Conservation (phyloP, 1,140 invertebrate species). For the Drosophila prosaltans region DNA sequence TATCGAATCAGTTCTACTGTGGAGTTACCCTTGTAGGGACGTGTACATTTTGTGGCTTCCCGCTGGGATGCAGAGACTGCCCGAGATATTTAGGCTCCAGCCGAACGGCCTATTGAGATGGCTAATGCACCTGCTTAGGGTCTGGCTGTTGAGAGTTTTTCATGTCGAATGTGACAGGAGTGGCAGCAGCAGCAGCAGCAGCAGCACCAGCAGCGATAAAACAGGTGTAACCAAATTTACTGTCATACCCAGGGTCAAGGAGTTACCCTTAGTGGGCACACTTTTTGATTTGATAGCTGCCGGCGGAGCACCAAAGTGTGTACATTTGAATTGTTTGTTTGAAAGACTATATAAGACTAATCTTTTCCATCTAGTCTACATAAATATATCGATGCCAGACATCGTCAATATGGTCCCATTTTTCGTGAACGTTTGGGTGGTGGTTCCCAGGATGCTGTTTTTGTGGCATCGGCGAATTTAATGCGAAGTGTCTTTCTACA, state of each 20-base stretch:
- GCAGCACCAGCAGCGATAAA: not conserved
- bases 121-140: conserved; percentile 40
- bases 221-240: conserved; percentile 41
- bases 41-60: conserved; percentile 23
- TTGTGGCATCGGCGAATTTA: conserved; percentile 85
- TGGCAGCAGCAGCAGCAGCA: not conserved
- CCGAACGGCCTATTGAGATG: conserved; percentile 36
- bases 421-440: conserved; percentile 90
- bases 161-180: conserved; percentile 14
- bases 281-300: conserved; percentile 84
- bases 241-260: conserved; percentile 70
- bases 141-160: conserved; percentile 33
- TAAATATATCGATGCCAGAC: conserved; percentile 89
- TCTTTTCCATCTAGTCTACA: conserved; percentile 84
- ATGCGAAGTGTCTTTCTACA: conserved; percentile 89
- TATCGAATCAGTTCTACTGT: conserved; percentile 61
- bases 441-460: conserved; percentile 86
- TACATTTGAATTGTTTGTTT: conserved; percentile 8
- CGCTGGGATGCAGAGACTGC: conserved; percentile 10
- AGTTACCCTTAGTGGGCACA: conserved; percentile 85
- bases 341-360: conserved; percentile 16
- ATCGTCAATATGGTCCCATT: conserved; percentile 89
- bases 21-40: conserved; percentile 60
- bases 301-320: conserved; percentile 84
- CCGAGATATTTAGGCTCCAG: conserved; percentile 36